These are phyloP conservation scores for Apotomis turbidana DNA, from an alignment of 2,888 invertebrate species.

Conservation along the genomic window DNA sequence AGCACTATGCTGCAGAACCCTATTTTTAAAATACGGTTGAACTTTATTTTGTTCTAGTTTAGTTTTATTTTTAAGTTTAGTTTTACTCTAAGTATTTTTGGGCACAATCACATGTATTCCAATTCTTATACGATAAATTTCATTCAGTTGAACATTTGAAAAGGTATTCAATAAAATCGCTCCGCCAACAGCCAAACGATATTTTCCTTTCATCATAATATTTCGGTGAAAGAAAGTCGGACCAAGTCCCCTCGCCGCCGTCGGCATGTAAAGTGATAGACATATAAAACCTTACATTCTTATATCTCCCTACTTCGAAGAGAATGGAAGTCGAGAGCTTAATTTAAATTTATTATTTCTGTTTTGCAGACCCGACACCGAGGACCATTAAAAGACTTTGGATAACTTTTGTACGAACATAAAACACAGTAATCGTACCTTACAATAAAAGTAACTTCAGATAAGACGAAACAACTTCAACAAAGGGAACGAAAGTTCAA, in stretches of 20 bases:
- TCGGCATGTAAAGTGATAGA: conserved; percentile 24
- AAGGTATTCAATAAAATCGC: no score
- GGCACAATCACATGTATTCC: no score
- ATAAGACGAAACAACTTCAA: conserved; percentile 26
- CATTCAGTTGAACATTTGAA: no score
- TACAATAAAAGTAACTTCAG: conserved; percentile 21
- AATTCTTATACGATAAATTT: no score
- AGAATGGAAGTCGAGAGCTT: conserved; percentile 23
- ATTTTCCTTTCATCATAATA: background rate
- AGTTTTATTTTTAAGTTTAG: no score
- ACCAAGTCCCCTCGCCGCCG: background rate
- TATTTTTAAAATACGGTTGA: no score
- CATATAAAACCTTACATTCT: conserved; percentile 16
- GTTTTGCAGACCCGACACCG: conserved; percentile 20
- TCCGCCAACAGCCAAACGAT: background rate
- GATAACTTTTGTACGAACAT: conserved; percentile 29
- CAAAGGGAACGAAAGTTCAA: conserved; percentile 18
- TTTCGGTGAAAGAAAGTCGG: conserved; percentile 2
- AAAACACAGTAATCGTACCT: conserved; percentile 36
- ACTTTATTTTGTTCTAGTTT: no score
- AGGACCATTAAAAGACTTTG: conserved; percentile 33
- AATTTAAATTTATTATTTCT: conserved; percentile 36
- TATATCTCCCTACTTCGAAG: conserved; percentile 13
- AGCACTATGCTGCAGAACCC: no score
- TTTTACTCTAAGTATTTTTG: no score